Conservation (phyloP, 2,888 invertebrate species). For the Bembecia ichneumoniformis region DNA sequence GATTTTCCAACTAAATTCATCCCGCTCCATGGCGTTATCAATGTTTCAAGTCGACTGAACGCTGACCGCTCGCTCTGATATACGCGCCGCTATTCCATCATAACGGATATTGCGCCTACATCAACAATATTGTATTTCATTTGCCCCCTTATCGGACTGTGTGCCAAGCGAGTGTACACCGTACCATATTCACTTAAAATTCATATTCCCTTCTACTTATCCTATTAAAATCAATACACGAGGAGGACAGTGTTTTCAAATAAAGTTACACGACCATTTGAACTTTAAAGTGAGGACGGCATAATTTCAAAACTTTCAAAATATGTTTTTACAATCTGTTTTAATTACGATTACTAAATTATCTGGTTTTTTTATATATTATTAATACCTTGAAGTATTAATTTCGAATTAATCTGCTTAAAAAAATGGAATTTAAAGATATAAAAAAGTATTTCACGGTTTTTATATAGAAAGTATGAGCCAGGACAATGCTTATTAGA, state of each 20-base stretch:
- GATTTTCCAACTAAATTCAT: slow-evolving; percentile 1
- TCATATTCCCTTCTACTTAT: slow-evolving; percentile 2
- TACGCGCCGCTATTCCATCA: slow-evolving; percentile 58
- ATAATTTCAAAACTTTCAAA: no score
- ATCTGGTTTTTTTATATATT: no score
- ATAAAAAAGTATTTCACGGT: no score
- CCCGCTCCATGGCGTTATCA: slow-evolving; percentile 36
- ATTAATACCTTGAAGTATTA: no score
- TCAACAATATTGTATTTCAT: slow-evolving; percentile 66
- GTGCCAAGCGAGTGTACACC: slow-evolving; percentile 6
- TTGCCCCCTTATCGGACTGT: slow-evolving; percentile 19
- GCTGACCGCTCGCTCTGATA: slow-evolving; percentile 53
- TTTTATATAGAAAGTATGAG: no score
- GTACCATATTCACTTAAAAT: slow-evolving; percentile 10
- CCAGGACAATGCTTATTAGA: no score
- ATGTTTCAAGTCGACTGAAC: slow-evolving; percentile 60
- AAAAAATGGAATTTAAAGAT: no score
- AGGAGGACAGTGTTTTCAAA: slow-evolving; percentile 1
- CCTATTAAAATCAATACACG: slow-evolving; percentile 31
- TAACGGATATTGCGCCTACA: slow-evolving; percentile 65
- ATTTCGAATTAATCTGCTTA: no score
- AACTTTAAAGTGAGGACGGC: no score
- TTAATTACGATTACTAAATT: no score
- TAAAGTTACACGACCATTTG: no score
- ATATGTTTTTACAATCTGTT: no score